Conservation (phyloP, 2,113 vertebrate species). For the Morone chrysops region DNA sequence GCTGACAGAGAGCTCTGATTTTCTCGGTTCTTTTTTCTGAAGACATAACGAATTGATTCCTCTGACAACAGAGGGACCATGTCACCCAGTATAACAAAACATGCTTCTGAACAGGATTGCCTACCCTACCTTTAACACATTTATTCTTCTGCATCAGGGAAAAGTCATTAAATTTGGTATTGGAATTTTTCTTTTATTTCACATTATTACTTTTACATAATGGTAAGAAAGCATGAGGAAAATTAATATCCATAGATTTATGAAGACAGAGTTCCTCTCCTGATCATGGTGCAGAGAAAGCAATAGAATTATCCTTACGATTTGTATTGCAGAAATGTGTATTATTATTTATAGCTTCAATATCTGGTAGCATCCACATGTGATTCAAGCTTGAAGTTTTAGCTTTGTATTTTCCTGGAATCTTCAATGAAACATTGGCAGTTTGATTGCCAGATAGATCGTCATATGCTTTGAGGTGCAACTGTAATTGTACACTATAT, state of each 20-base stretch:
- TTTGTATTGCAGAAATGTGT: background rate
- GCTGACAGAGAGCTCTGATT: no score
- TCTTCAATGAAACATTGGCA: background rate
- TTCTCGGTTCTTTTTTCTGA: no score
- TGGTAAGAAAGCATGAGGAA: background rate
- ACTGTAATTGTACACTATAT: background rate
- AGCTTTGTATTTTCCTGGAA: background rate
- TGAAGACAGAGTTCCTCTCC: background rate
- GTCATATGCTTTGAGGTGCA: background rate
- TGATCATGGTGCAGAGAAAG: background rate
- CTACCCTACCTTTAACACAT: no score
- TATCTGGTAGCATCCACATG: background rate
- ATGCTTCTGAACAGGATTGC: no score
- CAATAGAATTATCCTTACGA: background rate
- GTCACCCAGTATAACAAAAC: no score
- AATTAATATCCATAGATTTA: background rate
- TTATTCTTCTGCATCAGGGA: conserved; percentile 28
- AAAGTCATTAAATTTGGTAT: conserved; percentile 6
- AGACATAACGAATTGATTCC: no score
- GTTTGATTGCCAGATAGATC: background rate
- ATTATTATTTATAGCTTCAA: background rate
- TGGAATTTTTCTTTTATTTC: background rate
- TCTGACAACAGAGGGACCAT: no score
- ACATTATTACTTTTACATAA: conserved; percentile 10
- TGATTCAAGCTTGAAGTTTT: background rate